A percentile compares a stretch with the other conserved stretches of the same genome.
These are phyloP conservation scores for Eretmochelys imbricata DNA, from an alignment of 2,113 vertebrate species.

Conservation along the genomic window DNA sequence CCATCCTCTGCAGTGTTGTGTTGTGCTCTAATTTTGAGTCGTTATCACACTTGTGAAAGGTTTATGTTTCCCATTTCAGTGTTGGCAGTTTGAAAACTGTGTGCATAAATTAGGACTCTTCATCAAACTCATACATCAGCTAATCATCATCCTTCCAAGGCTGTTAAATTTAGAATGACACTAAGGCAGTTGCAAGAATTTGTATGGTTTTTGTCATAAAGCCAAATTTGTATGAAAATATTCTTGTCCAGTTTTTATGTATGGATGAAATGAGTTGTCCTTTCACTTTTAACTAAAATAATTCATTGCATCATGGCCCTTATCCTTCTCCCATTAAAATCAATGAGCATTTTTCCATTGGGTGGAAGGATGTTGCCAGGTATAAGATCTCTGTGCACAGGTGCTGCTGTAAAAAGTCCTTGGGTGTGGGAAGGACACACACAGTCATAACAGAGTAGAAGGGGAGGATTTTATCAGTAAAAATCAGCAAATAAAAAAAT, in stretches of 20 bases:
- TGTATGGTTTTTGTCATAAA: background rate
- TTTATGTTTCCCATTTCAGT: background rate
- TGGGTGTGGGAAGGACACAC: background rate
- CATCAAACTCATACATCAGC: background rate
- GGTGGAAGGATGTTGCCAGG: rapidly evolving
- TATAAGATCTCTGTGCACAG: background rate
- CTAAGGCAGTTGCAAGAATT: background rate
- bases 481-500: background rate
- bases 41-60: background rate
- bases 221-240: background rate
- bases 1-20: background rate
- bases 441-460: background rate
- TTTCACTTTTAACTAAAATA: background rate
- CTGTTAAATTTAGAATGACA: background rate
- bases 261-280: background rate
- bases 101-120: background rate
- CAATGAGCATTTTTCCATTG: background rate
- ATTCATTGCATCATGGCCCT: background rate
- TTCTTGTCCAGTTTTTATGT: background rate
- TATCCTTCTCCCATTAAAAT: background rate
- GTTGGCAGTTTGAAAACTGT: background rate
- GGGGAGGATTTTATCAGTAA: background rate
- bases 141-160: background rate
- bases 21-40: background rate
- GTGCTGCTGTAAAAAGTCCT: background rate